Evolutionary conservation across 2,113 vertebrate genomes (phyloP).

Genomic region (Solea senegalensis): DNA sequence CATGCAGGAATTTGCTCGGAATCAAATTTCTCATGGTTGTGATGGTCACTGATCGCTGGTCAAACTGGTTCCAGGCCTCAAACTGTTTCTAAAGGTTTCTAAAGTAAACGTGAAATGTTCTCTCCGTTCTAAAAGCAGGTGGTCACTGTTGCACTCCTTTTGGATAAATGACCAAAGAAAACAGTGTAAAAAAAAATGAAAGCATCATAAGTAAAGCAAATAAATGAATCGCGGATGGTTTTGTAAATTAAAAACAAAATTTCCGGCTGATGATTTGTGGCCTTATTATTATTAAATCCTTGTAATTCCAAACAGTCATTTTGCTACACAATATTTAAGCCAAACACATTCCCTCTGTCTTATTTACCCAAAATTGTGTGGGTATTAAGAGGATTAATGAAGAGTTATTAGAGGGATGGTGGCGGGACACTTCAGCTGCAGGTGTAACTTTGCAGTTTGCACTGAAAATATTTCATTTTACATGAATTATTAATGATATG

Average conservation of each 20-base stretch:
- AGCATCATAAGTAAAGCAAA: not conserved
- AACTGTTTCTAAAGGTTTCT: too few species aligned
- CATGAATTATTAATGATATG: slow-evolving; percentile 7
- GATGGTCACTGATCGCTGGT: too few species aligned
- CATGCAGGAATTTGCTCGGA: too few species aligned
- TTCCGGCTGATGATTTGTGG: slow-evolving; percentile 30
- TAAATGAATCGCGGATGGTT: not conserved
- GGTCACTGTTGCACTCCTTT: too few species aligned
- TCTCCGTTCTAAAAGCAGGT: too few species aligned
- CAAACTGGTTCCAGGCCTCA: too few species aligned
- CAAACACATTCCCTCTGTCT: slow-evolving; percentile 27
- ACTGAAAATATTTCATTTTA: slow-evolving; percentile 28
- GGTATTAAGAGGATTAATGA: slow-evolving; percentile 71
- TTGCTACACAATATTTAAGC: slow-evolving; percentile 58
- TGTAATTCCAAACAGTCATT: slow-evolving; percentile 60
- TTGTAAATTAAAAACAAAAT: not conserved
- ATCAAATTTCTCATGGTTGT: too few species aligned
- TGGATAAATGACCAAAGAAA: too few species aligned
- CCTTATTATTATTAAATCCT: slow-evolving; percentile 36
- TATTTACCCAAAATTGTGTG: slow-evolving; percentile 48
- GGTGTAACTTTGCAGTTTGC: slow-evolving; percentile 12
- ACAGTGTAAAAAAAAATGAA: too few species aligned
- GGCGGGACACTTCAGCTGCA: not conserved
- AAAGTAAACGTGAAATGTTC: too few species aligned
- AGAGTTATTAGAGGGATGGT: slow-evolving; percentile 31